A percentile compares a stretch with the other conserved stretches of the same genome.
phyloP scores from a whole-genome alignment of 2,113 vertebrate genomes.

The Pseudorasbora parva region DNA sequence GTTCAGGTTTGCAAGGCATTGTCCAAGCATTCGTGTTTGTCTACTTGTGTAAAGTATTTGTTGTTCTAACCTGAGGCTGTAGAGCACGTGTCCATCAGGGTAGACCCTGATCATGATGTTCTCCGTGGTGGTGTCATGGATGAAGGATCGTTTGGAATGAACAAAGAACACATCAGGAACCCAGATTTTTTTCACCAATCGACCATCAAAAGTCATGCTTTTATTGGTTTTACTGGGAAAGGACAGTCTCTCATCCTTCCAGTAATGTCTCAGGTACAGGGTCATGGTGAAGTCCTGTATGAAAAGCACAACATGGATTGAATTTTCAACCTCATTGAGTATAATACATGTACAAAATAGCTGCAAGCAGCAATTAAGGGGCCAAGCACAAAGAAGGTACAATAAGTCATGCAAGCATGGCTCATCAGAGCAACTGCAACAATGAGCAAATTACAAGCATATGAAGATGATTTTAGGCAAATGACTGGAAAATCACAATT shows the following conservation, averaged over 20 bases:
- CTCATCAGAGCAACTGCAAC: no score
- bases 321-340: neutral
- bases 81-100: conserved; percentile 91
- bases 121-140: conserved; percentile 92
- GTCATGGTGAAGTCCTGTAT: conserved; percentile 96
- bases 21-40: neutral
- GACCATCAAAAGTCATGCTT: conserved; percentile 94
- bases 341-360: no score
- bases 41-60: neutral
- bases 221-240: conserved; percentile 91
- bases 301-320: neutral
- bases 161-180: conserved; percentile 96
- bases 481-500: no score
- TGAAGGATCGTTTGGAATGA: conserved; percentile 95
- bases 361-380: no score
- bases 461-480: no score
- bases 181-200: conserved; percentile 96
- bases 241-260: conserved; percentile 91
- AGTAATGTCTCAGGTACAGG: conserved; percentile 93
- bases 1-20: neutral
- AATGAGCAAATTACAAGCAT: no score
- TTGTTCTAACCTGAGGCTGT: conserved; percentile 91
- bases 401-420: no score
- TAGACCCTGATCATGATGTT: conserved; percentile 96
- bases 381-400: no score